These are phyloP conservation scores for Triops longicaudatus DNA, from an alignment of 1,140 invertebrate species.

Conservation along the genomic window DNA sequence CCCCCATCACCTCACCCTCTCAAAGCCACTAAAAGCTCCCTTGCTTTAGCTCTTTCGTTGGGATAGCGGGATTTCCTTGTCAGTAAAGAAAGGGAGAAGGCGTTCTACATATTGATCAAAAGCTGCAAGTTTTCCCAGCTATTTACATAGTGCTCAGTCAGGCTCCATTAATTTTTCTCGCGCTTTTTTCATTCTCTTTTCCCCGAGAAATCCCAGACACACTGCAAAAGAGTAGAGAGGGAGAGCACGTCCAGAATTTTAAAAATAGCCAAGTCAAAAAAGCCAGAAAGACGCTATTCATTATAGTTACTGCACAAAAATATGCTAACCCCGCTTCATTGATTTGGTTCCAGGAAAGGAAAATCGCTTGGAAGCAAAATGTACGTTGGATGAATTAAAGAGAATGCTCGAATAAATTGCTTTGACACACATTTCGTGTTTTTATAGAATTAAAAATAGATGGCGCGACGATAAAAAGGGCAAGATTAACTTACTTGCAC, in stretches of 20 bases:
- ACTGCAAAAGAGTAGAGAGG: not conserved
- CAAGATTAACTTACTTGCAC: slow-evolving; percentile 41
- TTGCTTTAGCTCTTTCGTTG: not conserved
- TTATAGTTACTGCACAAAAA: not conserved
- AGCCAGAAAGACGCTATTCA: not conserved
- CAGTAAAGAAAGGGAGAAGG: not conserved
- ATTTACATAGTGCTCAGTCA: slow-evolving; percentile 15
- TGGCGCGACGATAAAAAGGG: not conserved
- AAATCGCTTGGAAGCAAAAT: slow-evolving; percentile 19
- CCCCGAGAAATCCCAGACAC: slow-evolving; percentile 28
- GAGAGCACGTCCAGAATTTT: not conserved
- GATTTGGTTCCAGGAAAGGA: not conserved
- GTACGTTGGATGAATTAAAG: too few species aligned
- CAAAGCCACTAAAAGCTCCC: slow-evolving; percentile 1
- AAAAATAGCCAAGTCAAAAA: not conserved
- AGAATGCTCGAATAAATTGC: too few species aligned
- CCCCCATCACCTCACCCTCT: not conserved
- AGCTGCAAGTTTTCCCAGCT: slow-evolving; percentile 14
- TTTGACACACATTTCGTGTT: too few species aligned
- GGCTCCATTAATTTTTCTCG: slow-evolving; percentile 12
- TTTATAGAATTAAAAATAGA: slow-evolving; percentile 16
- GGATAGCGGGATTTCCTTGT: not conserved
- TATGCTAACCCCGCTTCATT: not conserved
- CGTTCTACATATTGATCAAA: slow-evolving; percentile 15
- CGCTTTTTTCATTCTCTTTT: not conserved